These are phyloP conservation scores for Listronotus oregonensis DNA, from an alignment of 1,140 invertebrate genomes.

Conservation along the genomic window DNA sequence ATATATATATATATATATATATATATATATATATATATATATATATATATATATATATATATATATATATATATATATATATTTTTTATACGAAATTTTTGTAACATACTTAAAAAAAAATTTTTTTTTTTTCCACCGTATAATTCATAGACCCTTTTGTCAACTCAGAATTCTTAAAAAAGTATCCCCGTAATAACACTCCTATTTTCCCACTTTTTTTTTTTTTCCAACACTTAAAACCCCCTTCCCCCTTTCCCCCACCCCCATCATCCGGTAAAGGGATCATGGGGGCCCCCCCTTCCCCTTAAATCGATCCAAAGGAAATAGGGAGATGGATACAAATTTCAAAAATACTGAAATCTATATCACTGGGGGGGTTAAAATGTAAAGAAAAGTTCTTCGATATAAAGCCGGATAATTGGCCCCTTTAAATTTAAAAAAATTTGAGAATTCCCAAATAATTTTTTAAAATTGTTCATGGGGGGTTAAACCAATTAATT, in stretches of 20 bases:
- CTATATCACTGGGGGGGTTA: slow-evolving; percentile 9
- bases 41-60: too few relatives aligned
- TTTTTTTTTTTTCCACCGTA: too few relatives aligned
- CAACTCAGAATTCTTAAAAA: background rate
- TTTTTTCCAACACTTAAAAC: slow-evolving; percentile 23
- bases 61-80: too few relatives aligned
- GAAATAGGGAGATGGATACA: background rate
- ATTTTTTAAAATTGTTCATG: too few relatives aligned
- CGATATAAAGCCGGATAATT: background rate
- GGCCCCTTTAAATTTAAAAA: too few relatives aligned
- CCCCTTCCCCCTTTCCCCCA: background rate
- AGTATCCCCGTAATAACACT: slow-evolving; percentile 20
- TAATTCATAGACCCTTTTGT: too few relatives aligned
- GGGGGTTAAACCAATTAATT: too few relatives aligned
- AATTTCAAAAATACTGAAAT: slow-evolving; percentile 19
- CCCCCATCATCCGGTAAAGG: slow-evolving; percentile 20
- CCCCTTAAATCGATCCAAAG: slow-evolving; percentile 21
- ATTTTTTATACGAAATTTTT: too few relatives aligned
- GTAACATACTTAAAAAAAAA: too few relatives aligned
- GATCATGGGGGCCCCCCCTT: slow-evolving; percentile 27
- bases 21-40: too few relatives aligned
- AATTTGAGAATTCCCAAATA: too few relatives aligned
- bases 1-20: too few relatives aligned
- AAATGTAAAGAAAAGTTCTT: background rate
- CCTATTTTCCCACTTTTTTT: slow-evolving; percentile 21